Evolutionary conservation across 2,888 invertebrate genomes (phyloP).

Genomic region (Lycia hirtaria): DNA sequence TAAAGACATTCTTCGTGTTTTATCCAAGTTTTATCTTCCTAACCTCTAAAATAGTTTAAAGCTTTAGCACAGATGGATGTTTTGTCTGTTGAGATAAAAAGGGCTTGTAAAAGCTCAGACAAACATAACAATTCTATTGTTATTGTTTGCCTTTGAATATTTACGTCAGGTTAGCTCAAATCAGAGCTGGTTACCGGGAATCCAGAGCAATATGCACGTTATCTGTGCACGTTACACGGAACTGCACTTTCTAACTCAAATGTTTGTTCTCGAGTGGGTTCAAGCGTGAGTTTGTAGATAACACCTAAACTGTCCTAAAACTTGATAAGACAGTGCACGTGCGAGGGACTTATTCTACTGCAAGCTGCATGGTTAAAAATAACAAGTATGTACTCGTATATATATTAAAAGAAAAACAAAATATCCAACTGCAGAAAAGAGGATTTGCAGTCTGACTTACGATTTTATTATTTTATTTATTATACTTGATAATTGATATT

Average conservation of each 20-base stretch:
- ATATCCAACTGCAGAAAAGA: too few relatives aligned
- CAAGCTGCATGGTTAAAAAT: too few relatives aligned
- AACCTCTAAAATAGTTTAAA: constrained; percentile 39
- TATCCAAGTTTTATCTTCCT: constrained; percentile 26
- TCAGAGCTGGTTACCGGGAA: constrained; percentile 58
- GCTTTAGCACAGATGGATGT: constrained; percentile 28
- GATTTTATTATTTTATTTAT: too few relatives aligned
- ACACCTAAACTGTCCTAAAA: constrained; percentile 72
- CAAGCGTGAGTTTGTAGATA: constrained; percentile 73
- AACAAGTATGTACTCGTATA: too few relatives aligned
- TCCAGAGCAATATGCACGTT: constrained; percentile 71
- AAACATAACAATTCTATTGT: constrained; percentile 42
- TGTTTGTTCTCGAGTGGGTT: constrained; percentile 77
- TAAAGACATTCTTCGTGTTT: constrained; percentile 36
- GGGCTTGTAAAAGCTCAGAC: constrained; percentile 40
- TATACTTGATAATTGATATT: too few relatives aligned
- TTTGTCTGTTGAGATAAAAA: constrained; percentile 39
- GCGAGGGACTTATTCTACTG: constrained; percentile 41
- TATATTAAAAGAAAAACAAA: too few relatives aligned
- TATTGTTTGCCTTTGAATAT: constrained; percentile 59
- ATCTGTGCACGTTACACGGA: constrained; percentile 80
- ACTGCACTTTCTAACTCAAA: constrained; percentile 84
- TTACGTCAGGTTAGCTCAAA: constrained; percentile 56
- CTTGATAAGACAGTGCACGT: constrained; percentile 67
- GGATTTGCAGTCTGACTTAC: too few relatives aligned